Evolutionary conservation across 2,888 invertebrate genomes (phyloP).

Genomic region (Dasysyrphus albostriatus): DNA sequence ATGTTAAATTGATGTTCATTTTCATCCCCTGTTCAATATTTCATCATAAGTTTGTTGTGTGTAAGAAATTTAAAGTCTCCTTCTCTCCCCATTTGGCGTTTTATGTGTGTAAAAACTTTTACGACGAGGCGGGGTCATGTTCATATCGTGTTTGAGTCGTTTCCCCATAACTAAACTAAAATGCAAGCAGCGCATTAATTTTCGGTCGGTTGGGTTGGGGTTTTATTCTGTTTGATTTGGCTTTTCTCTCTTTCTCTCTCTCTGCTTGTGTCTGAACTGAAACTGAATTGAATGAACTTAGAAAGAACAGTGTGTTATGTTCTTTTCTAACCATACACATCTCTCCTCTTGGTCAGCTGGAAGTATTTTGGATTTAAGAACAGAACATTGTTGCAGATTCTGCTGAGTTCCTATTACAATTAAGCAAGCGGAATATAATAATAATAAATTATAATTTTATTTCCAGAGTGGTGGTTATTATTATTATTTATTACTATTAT

Average conservation of each 20-base stretch:
- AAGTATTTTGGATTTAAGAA: neutral
- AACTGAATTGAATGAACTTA: slow-evolving; percentile 26
- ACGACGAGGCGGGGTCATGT: slow-evolving; percentile 17
- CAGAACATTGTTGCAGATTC: slow-evolving; percentile 71
- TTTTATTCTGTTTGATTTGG: neutral
- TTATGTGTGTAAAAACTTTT: neutral
- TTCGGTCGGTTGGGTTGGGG: neutral
- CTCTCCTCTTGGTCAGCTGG: slow-evolving; percentile 24
- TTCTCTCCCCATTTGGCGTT: slow-evolving; percentile 27
- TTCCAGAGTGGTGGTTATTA: slow-evolving; percentile 78
- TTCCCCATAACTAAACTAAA: slow-evolving; percentile 27
- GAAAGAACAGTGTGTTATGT: neutral
- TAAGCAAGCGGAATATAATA: slow-evolving; percentile 84
- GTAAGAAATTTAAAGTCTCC: slow-evolving; percentile 46
- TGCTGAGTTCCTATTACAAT: slow-evolving; percentile 83
- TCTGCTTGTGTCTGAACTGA: neutral
- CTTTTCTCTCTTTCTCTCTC: neutral
- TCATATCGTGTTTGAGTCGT: neutral
- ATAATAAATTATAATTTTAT: slow-evolving; percentile 84
- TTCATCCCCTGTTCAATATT: slow-evolving; percentile 69
- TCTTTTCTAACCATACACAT: neutral
- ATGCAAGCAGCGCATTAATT: neutral
- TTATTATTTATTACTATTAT: slow-evolving; percentile 64
- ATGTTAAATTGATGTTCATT: slow-evolving; percentile 79
- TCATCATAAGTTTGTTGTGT: slow-evolving; percentile 11